Base-by-base conservation (phyloP, 2,888 invertebrate genomes). In the Disparrhopalites patrizii region DNA sequence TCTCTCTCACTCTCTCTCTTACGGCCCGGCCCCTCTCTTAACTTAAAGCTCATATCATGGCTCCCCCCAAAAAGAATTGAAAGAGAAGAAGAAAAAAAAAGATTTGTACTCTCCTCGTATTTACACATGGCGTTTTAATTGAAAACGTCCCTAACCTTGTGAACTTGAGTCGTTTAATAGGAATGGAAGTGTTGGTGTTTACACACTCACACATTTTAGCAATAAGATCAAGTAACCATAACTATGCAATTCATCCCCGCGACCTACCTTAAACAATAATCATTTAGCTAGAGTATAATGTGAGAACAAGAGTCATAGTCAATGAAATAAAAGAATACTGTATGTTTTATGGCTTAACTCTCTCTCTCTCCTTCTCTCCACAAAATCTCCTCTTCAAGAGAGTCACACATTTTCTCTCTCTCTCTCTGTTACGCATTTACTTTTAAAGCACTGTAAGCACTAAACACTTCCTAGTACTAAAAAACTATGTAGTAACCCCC, bases 241-340 rank as follows among this genome's bases (percentile, higher is more conserved):
- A 63, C 63, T 55, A 55, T 43, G 54, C 54, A 52, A 63, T 63
- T 63, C 54, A 55, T 27, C 63, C 63, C n/a, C n/a, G n/a, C 38
- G 55, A 63, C 63, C 63, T 63, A 63, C 63, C 63, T 63, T 63
- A 63, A 63, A 55, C 63, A 54, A 63, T 63, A 63, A 63, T 63
- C 63, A 63, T 63, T 63, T 63, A 63, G 30, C 40, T 56, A 20
- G 54, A 63, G 55, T 63, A 63, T 63, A 63, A 63, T 63, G 63
- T 54, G 54, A 63, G 55, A 63, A 63, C 63, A 54, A 63, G 62
- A 63, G 40, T 54, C 63, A 63, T 55, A 63, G 63, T 63, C 63
- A 63, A 63, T 63, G 63, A 63, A 63, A 63, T 63, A 63, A 63
- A 63, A 63, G 54, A 63, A 63, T 54, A 52, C 62, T 62, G 40